Evolutionary conservation across 1,140 invertebrate genomes (phyloP).

Genomic region (Drosophila elegans): DNA sequence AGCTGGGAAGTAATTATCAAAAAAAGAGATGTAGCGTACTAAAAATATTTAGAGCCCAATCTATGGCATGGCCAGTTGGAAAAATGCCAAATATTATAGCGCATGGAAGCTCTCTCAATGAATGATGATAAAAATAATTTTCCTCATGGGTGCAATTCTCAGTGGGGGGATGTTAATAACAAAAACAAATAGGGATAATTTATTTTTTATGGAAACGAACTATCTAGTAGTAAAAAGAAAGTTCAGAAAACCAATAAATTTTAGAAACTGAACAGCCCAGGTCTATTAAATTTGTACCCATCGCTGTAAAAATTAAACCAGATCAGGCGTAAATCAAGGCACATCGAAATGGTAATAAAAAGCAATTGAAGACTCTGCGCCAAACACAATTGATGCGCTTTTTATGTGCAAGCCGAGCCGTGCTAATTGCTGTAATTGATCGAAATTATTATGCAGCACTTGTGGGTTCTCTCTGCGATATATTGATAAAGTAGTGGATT

Average conservation of each 20-base stretch:
- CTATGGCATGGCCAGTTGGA: conserved; percentile 52
- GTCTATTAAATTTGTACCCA: neutral
- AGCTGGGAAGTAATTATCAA: conserved; percentile 43
- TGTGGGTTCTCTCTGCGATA: neutral
- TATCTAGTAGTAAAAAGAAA: neutral
- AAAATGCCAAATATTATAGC: conserved; percentile 26
- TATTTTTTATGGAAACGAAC: neutral
- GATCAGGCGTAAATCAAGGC: conserved; percentile 12
- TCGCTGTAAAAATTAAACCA: neutral
- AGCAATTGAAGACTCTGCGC: conserved; percentile 13
- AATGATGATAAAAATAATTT: conserved; percentile 13
- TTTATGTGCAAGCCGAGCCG: conserved; percentile 16
- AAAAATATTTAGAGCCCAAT: conserved; percentile 39
- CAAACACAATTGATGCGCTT: conserved; percentile 19
- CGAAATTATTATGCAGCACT: conserved; percentile 6
- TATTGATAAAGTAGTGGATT: no score
- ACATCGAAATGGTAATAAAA: conserved; percentile 12
- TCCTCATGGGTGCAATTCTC: conserved; percentile 5
- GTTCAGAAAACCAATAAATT: conserved; percentile 14
- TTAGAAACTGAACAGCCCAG: neutral
- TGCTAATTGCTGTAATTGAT: conserved; percentile 35
- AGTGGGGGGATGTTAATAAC: conserved; percentile 1
- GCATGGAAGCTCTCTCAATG: conserved; percentile 7
- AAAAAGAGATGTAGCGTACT: conserved; percentile 26
- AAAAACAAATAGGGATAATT: neutral